Base-by-base conservation (phyloP, 2,113 vertebrate genomes). In the Pedetes capensis region DNA sequence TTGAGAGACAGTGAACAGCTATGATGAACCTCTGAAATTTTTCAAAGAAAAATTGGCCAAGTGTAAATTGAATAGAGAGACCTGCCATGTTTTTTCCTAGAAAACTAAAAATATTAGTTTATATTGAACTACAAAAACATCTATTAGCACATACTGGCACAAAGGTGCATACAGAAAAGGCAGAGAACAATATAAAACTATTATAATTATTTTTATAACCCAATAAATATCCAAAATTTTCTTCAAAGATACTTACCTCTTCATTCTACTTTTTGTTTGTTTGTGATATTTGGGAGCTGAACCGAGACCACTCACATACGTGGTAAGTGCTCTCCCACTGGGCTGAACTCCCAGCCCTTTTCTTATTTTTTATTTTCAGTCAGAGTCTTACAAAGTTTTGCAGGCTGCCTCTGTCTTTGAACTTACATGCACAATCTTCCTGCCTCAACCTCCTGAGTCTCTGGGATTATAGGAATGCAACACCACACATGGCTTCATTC, bases 21-120 rank as follows among this genome's bases (percentile, higher is more conserved):
- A 34, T 80, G 29, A 91, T 18, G 39, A 14, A 74, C 1, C 68
- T 83, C 57, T 27, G 7, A 91, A 87, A 66, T 34, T 42, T 84
- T 87, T 87, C 53, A 75, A 85, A 94, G 93, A 76, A 83, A 87
- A 49, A 23, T 47, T n/a, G 25, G 5, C 27, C 53, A 42, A 22
- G 84, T 64, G 74, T 63, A 89, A 76, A 8, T 47, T 63, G 20
- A 47, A n/a, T 74, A 86, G 49, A 79, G 68, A 13, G 10, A 11
- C 18, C 37, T 79, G 17, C 42, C 22, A 29, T 68, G 22, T 14
- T 47, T 89, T 80, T 69, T 10, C 47, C 9, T 57, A 20, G 47
- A 82, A 79, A 93, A 69, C n/a, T 51, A 66, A 95, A 84, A 84
- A 32, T 84, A 88, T 72, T 55, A 78, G 14, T 53, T 72, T 83